phyloP scores from a whole-genome alignment of 2,888 invertebrate genomes.

The Cataglyphis cursor region DNA sequence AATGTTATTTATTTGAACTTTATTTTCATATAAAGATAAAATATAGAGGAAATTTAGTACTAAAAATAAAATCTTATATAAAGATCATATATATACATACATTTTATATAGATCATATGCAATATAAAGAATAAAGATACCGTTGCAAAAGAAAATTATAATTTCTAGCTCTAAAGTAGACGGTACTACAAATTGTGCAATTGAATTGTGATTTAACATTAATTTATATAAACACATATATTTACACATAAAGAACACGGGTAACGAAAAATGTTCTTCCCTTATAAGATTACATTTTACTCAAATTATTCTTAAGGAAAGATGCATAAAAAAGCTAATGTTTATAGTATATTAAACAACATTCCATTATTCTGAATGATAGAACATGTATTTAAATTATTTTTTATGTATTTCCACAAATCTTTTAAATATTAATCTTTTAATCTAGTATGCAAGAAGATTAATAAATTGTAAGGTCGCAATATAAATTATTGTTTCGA shows the following conservation, averaged over 20 bases:
- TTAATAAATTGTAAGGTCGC: not conserved
- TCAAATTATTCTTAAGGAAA: slow-evolving; percentile 10
- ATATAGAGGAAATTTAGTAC: slow-evolving; percentile 35
- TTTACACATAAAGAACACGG: slow-evolving; percentile 37
- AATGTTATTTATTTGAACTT: slow-evolving; percentile 53
- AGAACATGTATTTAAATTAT: slow-evolving; percentile 21
- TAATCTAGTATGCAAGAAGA: slow-evolving; percentile 17
- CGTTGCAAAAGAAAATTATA: not conserved
- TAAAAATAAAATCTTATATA: slow-evolving; percentile 16
- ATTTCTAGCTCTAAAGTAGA: slow-evolving; percentile 32
- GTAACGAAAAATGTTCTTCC: slow-evolving; percentile 44
- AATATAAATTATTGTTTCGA: slow-evolving; percentile 9
- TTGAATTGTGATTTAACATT: slow-evolving; percentile 37
- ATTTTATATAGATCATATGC: slow-evolving; percentile 33
- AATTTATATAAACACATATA: slow-evolving; percentile 37
- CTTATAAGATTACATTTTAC: slow-evolving; percentile 25
- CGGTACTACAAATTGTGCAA: slow-evolving; percentile 24
- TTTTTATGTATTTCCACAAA: slow-evolving; percentile 9
- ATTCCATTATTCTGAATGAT: slow-evolving; percentile 24
- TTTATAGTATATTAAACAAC: slow-evolving; percentile 23
- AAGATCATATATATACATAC: not conserved
- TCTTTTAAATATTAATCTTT: slow-evolving; percentile 21
- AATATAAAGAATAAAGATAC: slow-evolving; percentile 5
- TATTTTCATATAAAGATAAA: slow-evolving; percentile 57
- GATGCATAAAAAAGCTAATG: not conserved